A percentile compares a stretch with the other conserved stretches of the same genome.
These are phyloP conservation scores for Coccyzus lansbergi DNA, from an alignment of 2,797 vertebrate genomes.

Conservation along the genomic window DNA sequence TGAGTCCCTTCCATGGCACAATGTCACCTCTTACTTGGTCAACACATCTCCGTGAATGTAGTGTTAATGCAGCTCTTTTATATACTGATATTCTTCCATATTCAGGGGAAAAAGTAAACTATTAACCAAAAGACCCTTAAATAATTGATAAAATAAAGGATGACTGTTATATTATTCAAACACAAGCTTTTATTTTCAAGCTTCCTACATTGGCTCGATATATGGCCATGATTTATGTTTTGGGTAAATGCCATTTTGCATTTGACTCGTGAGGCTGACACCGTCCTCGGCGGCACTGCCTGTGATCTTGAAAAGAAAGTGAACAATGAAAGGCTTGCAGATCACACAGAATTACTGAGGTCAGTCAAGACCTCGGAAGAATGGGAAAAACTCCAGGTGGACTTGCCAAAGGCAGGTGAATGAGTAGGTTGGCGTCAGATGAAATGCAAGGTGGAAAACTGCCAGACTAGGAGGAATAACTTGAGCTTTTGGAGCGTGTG, in stretches of 20 bases:
- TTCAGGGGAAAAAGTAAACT: background rate
- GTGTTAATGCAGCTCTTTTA: background rate
- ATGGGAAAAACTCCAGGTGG: background rate
- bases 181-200: background rate
- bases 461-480: background rate
- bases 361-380: background rate
- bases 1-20: background rate
- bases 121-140: conserved; percentile 1
- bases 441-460: background rate
- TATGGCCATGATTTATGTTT: background rate
- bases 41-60: background rate
- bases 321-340: conserved; percentile 41
- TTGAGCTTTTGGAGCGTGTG: background rate
- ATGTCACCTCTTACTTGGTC: background rate
- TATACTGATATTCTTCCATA: accelerated
- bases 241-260: conserved; percentile 30
- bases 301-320: conserved; percentile 55
- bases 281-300: background rate
- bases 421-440: background rate
- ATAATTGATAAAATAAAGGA: background rate
- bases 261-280: background rate
- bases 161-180: background rate
- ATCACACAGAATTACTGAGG: conserved; percentile 1
- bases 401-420: background rate
- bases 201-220: conserved; percentile 23